phyloP scores from a whole-genome alignment of 2,888 invertebrate genomes.

The Dinocampus coccinellae region DNA sequence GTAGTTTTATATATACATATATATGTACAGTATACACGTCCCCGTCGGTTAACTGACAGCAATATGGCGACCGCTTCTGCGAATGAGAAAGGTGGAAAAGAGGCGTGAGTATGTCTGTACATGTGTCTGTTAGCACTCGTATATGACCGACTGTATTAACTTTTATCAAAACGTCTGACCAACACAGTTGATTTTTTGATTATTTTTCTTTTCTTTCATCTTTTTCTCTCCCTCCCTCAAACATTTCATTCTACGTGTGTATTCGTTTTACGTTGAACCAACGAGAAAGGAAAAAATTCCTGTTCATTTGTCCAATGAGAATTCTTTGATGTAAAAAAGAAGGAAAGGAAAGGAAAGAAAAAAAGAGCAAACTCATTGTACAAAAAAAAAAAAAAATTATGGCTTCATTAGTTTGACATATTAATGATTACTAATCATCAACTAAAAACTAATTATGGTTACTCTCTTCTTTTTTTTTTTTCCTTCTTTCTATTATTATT shows the following conservation, averaged over 20 bases:
- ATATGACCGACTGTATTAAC: background rate
- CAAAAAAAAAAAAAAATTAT: background rate
- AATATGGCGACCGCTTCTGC: conserved; percentile 60
- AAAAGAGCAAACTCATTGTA: too few species aligned
- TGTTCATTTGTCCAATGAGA: background rate
- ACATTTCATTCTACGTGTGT: too few species aligned
- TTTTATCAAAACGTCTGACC: background rate
- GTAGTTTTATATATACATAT: conserved; percentile 14
- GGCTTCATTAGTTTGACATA: background rate
- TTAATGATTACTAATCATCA: background rate
- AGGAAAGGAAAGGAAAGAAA: too few species aligned
- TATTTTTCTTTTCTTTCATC: too few species aligned
- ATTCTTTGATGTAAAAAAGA: background rate
- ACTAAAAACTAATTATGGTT: background rate
- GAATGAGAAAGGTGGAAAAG: conserved; percentile 36
- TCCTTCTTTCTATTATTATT: too few species aligned
- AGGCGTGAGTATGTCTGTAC: conserved; percentile 23
- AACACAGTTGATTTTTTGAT: too few species aligned
- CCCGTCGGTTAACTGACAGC: conserved; percentile 52
- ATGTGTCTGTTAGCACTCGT: background rate
- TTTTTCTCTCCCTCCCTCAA: background rate
- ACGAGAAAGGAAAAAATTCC: background rate
- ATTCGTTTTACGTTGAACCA: background rate
- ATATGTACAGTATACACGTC: conserved; percentile 23
- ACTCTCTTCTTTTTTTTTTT: too few species aligned